Evolutionary conservation across 2,113 vertebrate species (phyloP), one percentile per base, ranked within the genome.

Genomic region (Chascanopsetta lugubris): DNA sequence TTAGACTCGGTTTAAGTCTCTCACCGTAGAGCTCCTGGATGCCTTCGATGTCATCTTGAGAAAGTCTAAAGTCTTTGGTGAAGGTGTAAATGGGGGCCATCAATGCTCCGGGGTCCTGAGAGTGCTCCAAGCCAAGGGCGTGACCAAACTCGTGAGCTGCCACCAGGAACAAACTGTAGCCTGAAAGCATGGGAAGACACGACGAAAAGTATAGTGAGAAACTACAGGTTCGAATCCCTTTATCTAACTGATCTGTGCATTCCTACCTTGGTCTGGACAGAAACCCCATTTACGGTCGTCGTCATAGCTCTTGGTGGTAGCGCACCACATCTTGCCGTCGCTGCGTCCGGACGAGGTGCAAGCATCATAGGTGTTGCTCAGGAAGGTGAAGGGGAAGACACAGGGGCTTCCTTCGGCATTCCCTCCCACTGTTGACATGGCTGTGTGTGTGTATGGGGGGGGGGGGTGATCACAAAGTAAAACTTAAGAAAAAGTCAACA

Each of bases 211-310:
- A n/a, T n/a, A n/a, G n/a, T n/a, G n/a, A n/a, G n/a, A n/a, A n/a
- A n/a, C n/a, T n/a, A n/a, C n/a, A n/a, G n/a, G n/a, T n/a, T n/a
- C n/a, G n/a, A n/a, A n/a, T n/a, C n/a, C n/a, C n/a, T n/a, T n/a
- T n/a, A n/a, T n/a, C n/a, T n/a, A n/a, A n/a, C n/a, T n/a, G n/a
- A n/a, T n/a, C 38, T 34, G 15, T 18, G 22, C 0, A 3, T 20
- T 56, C n/a, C 5, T 87, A 98, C 97, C 97, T 95, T 96, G 94
- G 20, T 98, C 96, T 0, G 96, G 97, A 80, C 97, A 99, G 58
- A 99, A 99, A 64, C 97, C 97, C 96, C 96, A 99, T 77, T 98
- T 97, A 73, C 95, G 95, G 83, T 99, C 97, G 0, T 98, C 95
- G 0, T 99, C 96, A 0, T 96, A 99, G 77, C 88, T 99, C 56